Percentiles rank a stretch among this genome's conserved stretches.
Evolutionary conservation across 1,140 invertebrate genomes (phyloP).

Genomic region (Nebria ingens): DNA sequence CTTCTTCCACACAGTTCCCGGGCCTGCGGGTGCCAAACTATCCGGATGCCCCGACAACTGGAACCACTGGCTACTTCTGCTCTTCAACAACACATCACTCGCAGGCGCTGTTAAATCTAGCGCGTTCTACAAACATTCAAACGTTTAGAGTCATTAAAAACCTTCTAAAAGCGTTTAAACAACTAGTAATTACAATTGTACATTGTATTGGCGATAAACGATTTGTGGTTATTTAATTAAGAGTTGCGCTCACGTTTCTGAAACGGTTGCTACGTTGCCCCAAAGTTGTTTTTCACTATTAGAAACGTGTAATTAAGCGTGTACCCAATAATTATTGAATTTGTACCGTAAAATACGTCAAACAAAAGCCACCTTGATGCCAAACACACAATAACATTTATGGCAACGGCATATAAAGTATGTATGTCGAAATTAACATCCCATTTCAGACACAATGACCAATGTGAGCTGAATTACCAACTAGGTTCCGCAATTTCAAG

Average conservation of each 20-base stretch:
- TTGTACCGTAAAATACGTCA: too few species aligned
- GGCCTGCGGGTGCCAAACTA: slow-evolving; percentile 84
- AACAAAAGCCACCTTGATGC: background rate
- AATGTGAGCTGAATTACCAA: background rate
- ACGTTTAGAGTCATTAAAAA: slow-evolving; percentile 13
- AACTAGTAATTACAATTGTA: background rate
- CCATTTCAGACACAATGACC: background rate
- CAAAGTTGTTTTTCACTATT: too few species aligned
- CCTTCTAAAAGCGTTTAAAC: slow-evolving; percentile 1
- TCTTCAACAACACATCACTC: slow-evolving; percentile 74
- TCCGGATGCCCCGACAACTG: slow-evolving; percentile 90
- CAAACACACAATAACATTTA: background rate
- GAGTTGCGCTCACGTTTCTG: too few species aligned
- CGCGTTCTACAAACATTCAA: slow-evolving; percentile 67
- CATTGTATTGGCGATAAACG: background rate
- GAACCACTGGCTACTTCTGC: slow-evolving; percentile 63
- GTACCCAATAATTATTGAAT: too few species aligned
- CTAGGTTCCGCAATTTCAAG: background rate
- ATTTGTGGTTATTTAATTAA: background rate
- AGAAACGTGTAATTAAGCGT: too few species aligned
- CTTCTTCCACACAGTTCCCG: slow-evolving; percentile 90
- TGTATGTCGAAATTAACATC: background rate
- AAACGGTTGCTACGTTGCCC: too few species aligned
- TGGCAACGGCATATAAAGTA: background rate
- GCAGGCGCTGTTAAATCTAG: slow-evolving; percentile 86